Evolutionary conservation across 2,888 invertebrate genomes (phyloP).

Genomic region (Gerris lacustris): DNA sequence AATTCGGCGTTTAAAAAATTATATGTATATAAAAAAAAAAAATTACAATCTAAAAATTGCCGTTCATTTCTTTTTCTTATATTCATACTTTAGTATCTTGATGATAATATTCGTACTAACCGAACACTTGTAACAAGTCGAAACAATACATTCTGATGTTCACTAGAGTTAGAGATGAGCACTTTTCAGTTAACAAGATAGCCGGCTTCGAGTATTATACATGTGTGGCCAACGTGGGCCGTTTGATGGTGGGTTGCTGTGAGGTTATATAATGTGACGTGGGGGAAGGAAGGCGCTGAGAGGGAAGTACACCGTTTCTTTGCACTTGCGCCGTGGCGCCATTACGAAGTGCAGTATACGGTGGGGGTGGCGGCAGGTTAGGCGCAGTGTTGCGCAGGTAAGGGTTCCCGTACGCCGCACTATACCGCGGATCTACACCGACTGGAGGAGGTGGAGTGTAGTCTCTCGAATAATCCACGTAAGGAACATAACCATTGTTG

Average conservation of each 20-base stretch:
- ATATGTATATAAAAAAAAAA: neutral
- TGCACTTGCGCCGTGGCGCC: conserved; percentile 42
- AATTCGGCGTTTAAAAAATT: neutral
- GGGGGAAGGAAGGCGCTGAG: conserved; percentile 34
- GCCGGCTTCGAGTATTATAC: conserved; percentile 39
- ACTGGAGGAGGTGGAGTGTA: conserved; percentile 64
- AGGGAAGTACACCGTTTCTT: conserved; percentile 37
- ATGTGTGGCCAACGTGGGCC: conserved; percentile 53
- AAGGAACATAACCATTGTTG: conserved; percentile 75
- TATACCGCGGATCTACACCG: conserved; percentile 68
- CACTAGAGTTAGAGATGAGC: neutral
- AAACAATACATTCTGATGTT: neutral
- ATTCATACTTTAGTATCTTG: too few species aligned
- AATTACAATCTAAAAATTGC: neutral
- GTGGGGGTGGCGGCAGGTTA: conserved; percentile 68
- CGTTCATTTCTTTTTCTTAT: too few species aligned
- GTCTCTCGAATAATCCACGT: conserved; percentile 77
- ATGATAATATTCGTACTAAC: too few species aligned
- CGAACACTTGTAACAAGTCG: too few species aligned
- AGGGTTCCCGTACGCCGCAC: conserved; percentile 81
- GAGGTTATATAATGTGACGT: conserved; percentile 46
- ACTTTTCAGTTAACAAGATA: conserved; percentile 1
- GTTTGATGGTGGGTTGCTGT: conserved; percentile 45
- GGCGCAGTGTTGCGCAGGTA: conserved; percentile 59
- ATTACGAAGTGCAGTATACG: conserved; percentile 35